A percentile compares a stretch with the other conserved stretches of the same genome.
Conservation (phyloP, 2,888 invertebrate genomes). For the Laothoe populi region DNA sequence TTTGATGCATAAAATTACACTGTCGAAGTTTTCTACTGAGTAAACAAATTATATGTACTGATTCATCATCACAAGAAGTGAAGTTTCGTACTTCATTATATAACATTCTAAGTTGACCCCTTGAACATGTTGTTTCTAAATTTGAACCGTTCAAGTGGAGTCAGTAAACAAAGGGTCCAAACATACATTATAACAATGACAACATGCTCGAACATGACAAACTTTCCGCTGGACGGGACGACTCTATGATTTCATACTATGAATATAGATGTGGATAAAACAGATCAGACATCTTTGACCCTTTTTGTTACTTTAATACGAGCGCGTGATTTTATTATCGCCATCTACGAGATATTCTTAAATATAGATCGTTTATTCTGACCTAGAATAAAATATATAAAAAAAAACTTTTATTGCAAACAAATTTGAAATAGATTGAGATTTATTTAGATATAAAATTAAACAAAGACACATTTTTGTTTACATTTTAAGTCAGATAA, state of each 20-base stretch:
- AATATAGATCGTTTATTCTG: no score
- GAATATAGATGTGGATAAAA: background rate
- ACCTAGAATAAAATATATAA: no score
- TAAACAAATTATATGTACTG: no score
- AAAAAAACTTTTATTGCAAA: no score
- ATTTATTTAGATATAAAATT: no score
- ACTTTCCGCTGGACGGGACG: conserved; percentile 41
- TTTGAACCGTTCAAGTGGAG: conserved; percentile 10
- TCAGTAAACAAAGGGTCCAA: conserved; percentile 11
- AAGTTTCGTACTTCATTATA: background rate
- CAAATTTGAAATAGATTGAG: no score
- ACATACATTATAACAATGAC: conserved; percentile 21
- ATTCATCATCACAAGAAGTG: background rate
- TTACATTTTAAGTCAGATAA: no score
- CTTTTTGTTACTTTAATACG: background rate
- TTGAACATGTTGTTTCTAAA: conserved; percentile 13
- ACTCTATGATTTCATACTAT: conserved; percentile 42
- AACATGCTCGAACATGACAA: background rate
- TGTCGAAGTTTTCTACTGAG: no score
- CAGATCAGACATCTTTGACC: background rate
- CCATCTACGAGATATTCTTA: no score
- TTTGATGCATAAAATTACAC: no score
- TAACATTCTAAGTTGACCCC: background rate
- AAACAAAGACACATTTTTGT: no score
- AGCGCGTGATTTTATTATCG: no score